These are phyloP conservation scores for Hyposmocoma kahamanoa DNA, from an alignment of 1,140 invertebrate species.

Conservation along the genomic window DNA sequence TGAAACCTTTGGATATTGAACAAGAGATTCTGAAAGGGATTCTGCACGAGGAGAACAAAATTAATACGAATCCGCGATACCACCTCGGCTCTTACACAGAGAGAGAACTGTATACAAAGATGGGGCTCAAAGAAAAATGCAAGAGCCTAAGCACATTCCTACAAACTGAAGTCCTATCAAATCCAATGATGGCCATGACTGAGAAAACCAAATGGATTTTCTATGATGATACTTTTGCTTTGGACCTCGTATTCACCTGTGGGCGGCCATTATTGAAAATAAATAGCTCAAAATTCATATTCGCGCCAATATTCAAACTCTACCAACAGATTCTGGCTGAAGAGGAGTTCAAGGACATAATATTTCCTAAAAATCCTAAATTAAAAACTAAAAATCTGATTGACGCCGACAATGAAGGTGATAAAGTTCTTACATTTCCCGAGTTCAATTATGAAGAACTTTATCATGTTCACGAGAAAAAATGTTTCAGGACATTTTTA, in stretches of 20 bases:
- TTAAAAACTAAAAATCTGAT: neutral
- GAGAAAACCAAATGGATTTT: conserved; percentile 45
- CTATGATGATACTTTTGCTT: conserved; percentile 24
- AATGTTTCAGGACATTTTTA: conserved; percentile 43
- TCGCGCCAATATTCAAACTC: conserved; percentile 61
- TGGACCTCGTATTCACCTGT: conserved; percentile 44
- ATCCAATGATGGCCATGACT: conserved; percentile 47
- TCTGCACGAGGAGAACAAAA: conserved; percentile 58
- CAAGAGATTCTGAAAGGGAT: conserved; percentile 59
- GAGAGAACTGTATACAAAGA: conserved; percentile 60
- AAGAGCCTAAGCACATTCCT: conserved; percentile 48
- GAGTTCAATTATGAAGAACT: conserved; percentile 38
- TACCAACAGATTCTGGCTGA: conserved; percentile 61
- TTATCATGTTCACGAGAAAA: conserved; percentile 54
- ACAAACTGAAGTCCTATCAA: conserved; percentile 45
- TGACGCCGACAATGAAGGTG: neutral
- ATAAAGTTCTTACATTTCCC: conserved; percentile 35
- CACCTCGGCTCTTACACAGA: conserved; percentile 72
- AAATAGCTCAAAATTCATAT: conserved; percentile 68
- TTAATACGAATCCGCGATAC: conserved; percentile 64
- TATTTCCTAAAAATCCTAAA: conserved; percentile 28
- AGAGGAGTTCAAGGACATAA: conserved; percentile 49
- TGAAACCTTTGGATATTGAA: conserved; percentile 54
- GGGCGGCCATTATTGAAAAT: conserved; percentile 55
- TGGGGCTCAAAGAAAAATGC: conserved; percentile 65